A percentile compares a stretch with the other conserved stretches of the same genome.
Conservation (phyloP, 2,888 invertebrate genomes). For the Leucoma salicis region DNA sequence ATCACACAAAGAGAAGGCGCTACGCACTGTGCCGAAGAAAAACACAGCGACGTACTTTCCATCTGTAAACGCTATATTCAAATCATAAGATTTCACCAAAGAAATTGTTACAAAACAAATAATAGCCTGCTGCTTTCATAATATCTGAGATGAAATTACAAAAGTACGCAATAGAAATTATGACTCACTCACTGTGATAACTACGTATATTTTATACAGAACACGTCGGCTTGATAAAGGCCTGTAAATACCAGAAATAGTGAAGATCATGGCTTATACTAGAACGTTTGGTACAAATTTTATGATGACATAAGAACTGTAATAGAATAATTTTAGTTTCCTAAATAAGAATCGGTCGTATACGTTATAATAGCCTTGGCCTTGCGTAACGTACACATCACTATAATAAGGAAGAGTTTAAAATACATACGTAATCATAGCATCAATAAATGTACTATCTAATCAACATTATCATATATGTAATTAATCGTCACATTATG, state of each 20-base stretch:
- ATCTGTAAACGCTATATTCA: constrained; percentile 54
- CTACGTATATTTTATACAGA: too few species aligned
- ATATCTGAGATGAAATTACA: not conserved
- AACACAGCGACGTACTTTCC: constrained; percentile 55
- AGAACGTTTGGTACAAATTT: constrained; percentile 24
- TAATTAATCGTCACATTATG: constrained; percentile 5
- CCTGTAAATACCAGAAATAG: constrained; percentile 1
- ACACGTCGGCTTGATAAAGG: too few species aligned
- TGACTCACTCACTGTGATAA: too few species aligned
- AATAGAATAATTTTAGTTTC: constrained; percentile 38
- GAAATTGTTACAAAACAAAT: constrained; percentile 41
- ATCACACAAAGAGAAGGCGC: constrained; percentile 60
- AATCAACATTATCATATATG: constrained; percentile 29
- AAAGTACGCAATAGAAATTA: not conserved
- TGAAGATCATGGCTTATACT: too few species aligned
- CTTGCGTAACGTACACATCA: constrained; percentile 53
- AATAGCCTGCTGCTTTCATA: constrained; percentile 24
- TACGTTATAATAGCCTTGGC: constrained; percentile 60
- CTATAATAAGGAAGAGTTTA: constrained; percentile 60
- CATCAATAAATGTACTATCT: constrained; percentile 35
- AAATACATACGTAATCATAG: constrained; percentile 42
- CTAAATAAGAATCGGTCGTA: constrained; percentile 40
- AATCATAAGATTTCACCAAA: constrained; percentile 47
- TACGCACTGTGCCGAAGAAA: constrained; percentile 53
- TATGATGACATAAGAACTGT: constrained; percentile 28